Conservation (phyloP, 2,113 vertebrate genomes). For the Atractosteus spatula region DNA sequence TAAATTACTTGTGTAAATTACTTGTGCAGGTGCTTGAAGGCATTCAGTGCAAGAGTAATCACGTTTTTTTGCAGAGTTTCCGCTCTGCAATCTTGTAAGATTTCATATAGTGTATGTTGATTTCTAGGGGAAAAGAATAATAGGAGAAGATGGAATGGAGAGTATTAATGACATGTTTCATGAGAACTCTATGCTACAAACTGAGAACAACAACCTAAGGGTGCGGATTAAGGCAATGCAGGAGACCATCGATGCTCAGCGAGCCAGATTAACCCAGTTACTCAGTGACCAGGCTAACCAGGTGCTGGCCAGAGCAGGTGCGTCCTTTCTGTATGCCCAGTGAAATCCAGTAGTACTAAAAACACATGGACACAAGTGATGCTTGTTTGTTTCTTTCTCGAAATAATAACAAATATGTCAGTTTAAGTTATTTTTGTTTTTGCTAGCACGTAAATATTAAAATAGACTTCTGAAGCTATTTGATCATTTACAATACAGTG, state of each 20-base stretch:
- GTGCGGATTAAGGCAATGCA: constrained; percentile 97
- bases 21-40: too few species aligned
- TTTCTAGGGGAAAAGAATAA: constrained; percentile 87
- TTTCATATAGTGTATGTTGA: neutral
- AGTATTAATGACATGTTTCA: constrained; percentile 96
- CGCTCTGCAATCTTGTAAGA: neutral
- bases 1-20: too few species aligned
- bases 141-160: constrained; percentile 91
- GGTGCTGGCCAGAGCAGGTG: constrained; percentile 82
- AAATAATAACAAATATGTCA: too few species aligned
- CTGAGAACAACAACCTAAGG: constrained; percentile 91
- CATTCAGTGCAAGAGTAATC: too few species aligned
- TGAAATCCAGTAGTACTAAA: too few species aligned
- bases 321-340: neutral
- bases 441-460: too few species aligned
- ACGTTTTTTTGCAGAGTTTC: too few species aligned
- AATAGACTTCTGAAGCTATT: too few species aligned
- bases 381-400: too few species aligned
- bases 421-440: too few species aligned
- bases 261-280: constrained; percentile 82
- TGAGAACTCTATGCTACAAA: constrained; percentile 95
- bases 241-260: constrained; percentile 86
- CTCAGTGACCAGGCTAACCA: constrained; percentile 89
- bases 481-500: too few species aligned
- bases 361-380: too few species aligned